Evolutionary conservation across 2,797 vertebrate genomes (phyloP).

Genomic region (Carduelis carduelis): DNA sequence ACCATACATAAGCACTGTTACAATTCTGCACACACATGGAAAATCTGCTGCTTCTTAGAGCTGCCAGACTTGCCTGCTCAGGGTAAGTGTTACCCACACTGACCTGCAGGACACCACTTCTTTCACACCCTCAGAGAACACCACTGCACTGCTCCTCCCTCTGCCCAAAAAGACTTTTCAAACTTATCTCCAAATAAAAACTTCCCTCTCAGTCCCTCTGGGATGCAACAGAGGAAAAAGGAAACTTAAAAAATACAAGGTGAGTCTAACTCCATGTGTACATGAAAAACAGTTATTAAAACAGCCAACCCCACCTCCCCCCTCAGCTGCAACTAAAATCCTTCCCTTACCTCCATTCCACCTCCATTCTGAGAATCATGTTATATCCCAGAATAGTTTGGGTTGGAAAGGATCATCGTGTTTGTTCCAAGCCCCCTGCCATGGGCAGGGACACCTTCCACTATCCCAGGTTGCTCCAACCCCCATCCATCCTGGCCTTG

Average conservation of each 20-base stretch:
- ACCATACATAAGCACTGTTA: too few species aligned
- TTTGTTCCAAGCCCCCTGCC: not conserved
- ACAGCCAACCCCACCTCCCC: fast-evolving
- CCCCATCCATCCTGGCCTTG: not conserved
- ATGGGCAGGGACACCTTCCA: not conserved
- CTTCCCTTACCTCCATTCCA: not conserved
- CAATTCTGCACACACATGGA: fast-evolving
- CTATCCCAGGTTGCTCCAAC: not conserved
- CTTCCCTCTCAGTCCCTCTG: not conserved
- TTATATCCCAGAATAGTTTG: not conserved
- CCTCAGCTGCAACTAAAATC: not conserved
- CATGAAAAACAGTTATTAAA: not conserved
- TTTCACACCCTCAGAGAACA: not conserved
- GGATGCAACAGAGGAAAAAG: not conserved
- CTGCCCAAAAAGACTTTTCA: not conserved
- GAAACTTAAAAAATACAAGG: not conserved
- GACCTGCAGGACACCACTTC: not conserved
- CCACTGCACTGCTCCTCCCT: not conserved
- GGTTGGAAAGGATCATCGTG: not conserved
- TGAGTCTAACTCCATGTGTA: not conserved
- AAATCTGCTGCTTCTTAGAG: not conserved
- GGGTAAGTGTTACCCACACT: fast-evolving
- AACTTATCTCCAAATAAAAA: not conserved
- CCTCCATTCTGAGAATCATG: not conserved
- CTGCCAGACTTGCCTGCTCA: not conserved